Evolutionary conservation across 2,888 invertebrate genomes (phyloP).

Genomic region (Caenorhabditis wallacei): DNA sequence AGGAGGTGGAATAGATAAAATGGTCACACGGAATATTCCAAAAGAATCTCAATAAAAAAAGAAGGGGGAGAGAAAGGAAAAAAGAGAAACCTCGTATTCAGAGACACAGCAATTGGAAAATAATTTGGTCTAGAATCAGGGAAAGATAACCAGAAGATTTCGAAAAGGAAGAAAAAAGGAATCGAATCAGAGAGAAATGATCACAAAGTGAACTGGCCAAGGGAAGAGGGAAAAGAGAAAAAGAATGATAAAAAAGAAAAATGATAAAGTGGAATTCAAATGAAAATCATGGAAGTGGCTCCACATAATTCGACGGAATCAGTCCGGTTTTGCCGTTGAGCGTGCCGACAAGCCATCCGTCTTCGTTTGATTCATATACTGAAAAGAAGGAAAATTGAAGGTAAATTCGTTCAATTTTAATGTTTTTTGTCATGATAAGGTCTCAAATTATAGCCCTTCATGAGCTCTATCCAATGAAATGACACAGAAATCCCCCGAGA

Average conservation of each 20-base stretch:
- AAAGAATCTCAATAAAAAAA: constrained; percentile 23
- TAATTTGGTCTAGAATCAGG: constrained; percentile 56
- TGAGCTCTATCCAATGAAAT: too few relatives aligned
- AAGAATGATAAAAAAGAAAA: background rate
- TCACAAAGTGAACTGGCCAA: constrained; percentile 45
- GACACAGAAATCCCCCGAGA: too few relatives aligned
- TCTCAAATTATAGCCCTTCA: too few relatives aligned
- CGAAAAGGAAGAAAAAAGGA: constrained; percentile 6
- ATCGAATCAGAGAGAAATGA: constrained; percentile 21
- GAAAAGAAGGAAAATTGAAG: constrained; percentile 75
- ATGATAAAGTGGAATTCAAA: background rate
- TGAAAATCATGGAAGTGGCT: constrained; percentile 62
- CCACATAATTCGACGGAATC: constrained; percentile 81
- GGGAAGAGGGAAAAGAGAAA: background rate
- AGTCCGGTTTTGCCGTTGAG: constrained; percentile 85
- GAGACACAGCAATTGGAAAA: constrained; percentile 53
- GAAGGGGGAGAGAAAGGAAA: background rate
- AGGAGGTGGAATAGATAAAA: too few relatives aligned
- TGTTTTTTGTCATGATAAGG: too few relatives aligned
- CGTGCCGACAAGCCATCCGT: constrained; percentile 97
- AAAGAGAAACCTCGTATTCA: constrained; percentile 46
- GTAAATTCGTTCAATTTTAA: too few relatives aligned
- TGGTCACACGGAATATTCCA: background rate
- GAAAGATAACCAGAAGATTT: constrained; percentile 44
- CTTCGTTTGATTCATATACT: constrained; percentile 94